Evolutionary conservation across 2,113 vertebrate genomes (phyloP), one percentile per base, ranked within the genome.

Genomic region (Oenanthe oenanthe): DNA sequence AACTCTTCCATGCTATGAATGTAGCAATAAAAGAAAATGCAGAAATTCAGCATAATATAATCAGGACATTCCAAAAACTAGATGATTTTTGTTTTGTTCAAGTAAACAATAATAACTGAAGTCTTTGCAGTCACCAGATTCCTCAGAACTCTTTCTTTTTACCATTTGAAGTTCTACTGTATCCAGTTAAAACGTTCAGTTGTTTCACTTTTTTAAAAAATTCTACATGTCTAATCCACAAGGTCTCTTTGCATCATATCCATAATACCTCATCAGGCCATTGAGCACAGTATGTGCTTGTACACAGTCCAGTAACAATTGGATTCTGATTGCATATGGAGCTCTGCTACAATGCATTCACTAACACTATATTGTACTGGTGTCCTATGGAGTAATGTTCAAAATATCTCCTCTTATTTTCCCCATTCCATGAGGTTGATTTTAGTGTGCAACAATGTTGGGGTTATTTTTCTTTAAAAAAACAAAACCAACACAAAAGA

Each of bases 241-340:
- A 97, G 94, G 95, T 96, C 97, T 97, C 92, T 98, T 97, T 96
- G 97, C 98, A 98, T 98, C 98, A 91, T 97, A 97, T 96, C 97
- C 98, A 98, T 98, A 98, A 98, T 98, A 98, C 97, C 97, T 97
- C 97, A 98, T 97, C 98, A 98, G 98, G 97, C 98, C 98, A 99
- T 99, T 99, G 98, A 99, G 99, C 99, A 99, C 99, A 99, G 99
- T 98, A 96, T 97, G 98, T 6, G 97, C 97, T 97, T 96, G 96
- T 97, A 96, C 98, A 96, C 98, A 98, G 98, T 98, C 98, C 98
- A 98, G 97, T 98, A 98, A 98, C 98, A 98, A 98, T 98, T 98
- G 98, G 97, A 98, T 98, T 97, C 98, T 98, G 98, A 98, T 98
- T 98, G 98, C 98, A 96, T 96, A 97, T 82, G 97, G 96, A 97